Conservation (phyloP, 2,888 invertebrate species). For the Melanchra persicariae region DNA sequence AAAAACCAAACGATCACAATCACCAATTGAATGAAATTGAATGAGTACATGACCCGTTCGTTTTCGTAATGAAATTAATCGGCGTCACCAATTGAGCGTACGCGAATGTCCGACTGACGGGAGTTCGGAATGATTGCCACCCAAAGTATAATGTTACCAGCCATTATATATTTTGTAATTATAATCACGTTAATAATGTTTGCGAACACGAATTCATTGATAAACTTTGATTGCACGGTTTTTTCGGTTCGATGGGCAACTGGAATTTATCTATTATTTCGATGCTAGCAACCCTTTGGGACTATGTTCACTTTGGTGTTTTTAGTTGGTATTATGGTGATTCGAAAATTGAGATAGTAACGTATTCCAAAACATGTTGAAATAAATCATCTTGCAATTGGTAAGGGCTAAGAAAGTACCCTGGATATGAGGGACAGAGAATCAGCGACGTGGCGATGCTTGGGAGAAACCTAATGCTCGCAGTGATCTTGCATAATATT, state of each 20-base stretch:
- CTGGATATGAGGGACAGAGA: too few species aligned
- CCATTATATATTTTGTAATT: conserved; percentile 58
- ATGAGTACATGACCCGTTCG: conserved; percentile 60
- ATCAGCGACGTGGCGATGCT: too few species aligned
- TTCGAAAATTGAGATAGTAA: not conserved
- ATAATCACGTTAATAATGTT: conserved; percentile 59
- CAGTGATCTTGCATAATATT: not conserved
- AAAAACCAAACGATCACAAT: conserved; percentile 60
- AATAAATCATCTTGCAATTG: not conserved
- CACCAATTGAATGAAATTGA: conserved; percentile 64
- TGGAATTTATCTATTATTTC: conserved; percentile 36
- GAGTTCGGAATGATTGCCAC: conserved; percentile 49
- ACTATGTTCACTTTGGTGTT: conserved; percentile 32
- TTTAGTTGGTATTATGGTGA: not conserved
- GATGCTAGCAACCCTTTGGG: conserved; percentile 31
- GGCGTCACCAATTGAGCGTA: conserved; percentile 64
- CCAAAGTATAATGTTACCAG: conserved; percentile 43
- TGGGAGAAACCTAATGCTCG: too few species aligned
- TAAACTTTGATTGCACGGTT: conserved; percentile 50
- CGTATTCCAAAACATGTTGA: not conserved
- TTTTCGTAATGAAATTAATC: conserved; percentile 67
- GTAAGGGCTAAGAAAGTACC: too few species aligned
- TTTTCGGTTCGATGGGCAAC: conserved; percentile 35
- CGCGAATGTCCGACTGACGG: conserved; percentile 49
- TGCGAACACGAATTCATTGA: conserved; percentile 51